Evolutionary conservation across 2,888 invertebrate genomes (phyloP).

Genomic region (Erebia palarica): DNA sequence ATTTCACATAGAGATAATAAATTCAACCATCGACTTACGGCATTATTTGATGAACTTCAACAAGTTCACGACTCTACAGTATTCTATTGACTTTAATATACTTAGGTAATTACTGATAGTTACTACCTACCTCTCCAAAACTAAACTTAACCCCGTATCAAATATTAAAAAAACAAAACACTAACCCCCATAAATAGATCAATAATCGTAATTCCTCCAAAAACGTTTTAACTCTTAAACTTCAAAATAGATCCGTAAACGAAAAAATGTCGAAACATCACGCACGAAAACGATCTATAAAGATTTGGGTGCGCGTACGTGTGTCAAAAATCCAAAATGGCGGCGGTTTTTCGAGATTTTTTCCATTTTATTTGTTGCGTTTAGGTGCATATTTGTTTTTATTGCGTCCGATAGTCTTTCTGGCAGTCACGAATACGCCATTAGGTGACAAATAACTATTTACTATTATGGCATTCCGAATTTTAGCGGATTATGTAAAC

Average conservation of each 20-base stretch:
- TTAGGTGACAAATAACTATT: constrained; percentile 57
- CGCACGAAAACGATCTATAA: constrained; percentile 80
- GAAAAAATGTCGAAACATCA: constrained; percentile 59
- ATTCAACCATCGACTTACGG: too few relatives aligned
- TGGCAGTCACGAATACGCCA: constrained; percentile 72
- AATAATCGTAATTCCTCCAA: constrained; percentile 55
- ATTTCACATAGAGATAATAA: too few relatives aligned
- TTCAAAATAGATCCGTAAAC: constrained; percentile 30
- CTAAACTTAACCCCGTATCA: too few relatives aligned
- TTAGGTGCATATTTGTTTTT: constrained; percentile 74
- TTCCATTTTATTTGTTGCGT: constrained; percentile 71
- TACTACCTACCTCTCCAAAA: too few relatives aligned
- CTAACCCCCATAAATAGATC: constrained; percentile 49
- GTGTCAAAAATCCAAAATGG: constrained; percentile 50
- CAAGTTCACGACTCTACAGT: too few relatives aligned
- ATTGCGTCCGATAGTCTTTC: constrained; percentile 71
- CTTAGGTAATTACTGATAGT: too few relatives aligned
- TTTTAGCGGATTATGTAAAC: constrained; percentile 35
- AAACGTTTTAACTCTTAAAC: constrained; percentile 41
- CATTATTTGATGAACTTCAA: too few relatives aligned
- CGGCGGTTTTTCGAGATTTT: constrained; percentile 59
- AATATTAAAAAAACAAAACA: constrained; percentile 24
- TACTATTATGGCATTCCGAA: constrained; percentile 32
- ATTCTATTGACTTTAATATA: too few relatives aligned
- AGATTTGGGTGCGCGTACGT: constrained; percentile 72